Conservation (phyloP, 1,140 invertebrate species). For the Scylla paramamosain region DNA sequence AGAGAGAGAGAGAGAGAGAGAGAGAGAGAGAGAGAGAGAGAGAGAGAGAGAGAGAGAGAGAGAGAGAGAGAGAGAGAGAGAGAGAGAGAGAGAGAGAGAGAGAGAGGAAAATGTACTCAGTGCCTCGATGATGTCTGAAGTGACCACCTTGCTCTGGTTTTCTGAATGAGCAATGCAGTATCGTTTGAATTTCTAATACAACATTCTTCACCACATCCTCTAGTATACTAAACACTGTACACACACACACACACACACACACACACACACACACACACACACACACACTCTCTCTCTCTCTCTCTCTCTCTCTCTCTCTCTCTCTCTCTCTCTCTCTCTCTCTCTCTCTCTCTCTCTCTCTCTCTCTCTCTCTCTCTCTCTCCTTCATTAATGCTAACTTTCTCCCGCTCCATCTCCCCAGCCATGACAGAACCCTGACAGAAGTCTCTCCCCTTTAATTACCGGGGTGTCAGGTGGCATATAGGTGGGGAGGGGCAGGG, state of each 20-base stretch:
- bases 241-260: too few species aligned
- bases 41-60: neutral
- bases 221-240: too few species aligned
- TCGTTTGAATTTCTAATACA: too few species aligned
- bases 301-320: neutral
- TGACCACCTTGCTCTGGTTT: too few species aligned
- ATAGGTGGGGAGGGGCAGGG: neutral
- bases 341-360: conserved; percentile 8
- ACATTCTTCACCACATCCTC: too few species aligned
- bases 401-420: neutral
- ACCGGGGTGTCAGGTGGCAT: neutral
- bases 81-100: too few species aligned
- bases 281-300: neutral
- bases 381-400: conserved; percentile 14
- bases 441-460: neutral
- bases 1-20: neutral
- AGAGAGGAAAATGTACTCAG: too few species aligned
- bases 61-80: too few species aligned
- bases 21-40: neutral
- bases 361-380: conserved; percentile 2
- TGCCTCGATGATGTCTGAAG: too few species aligned
- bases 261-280: too few species aligned
- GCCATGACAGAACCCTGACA: neutral
- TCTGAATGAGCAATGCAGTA: too few species aligned
- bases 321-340: neutral